Conservation (phyloP, 2,888 invertebrate genomes). For the Ectemnius cavifrons region DNA sequence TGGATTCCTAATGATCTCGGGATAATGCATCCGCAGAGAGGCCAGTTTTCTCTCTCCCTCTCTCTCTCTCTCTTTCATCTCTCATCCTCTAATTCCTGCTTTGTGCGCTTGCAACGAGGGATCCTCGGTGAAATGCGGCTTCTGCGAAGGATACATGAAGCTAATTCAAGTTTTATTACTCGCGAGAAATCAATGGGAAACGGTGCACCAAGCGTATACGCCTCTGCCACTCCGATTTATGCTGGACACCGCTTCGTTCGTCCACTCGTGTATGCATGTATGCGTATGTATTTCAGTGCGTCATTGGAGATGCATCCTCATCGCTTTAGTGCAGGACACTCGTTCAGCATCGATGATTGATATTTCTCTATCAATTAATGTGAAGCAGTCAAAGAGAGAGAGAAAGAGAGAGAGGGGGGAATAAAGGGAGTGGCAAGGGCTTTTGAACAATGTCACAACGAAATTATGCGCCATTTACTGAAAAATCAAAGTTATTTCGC, state of each 20-base stretch:
- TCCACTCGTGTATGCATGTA: too few species aligned
- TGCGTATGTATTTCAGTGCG: neutral
- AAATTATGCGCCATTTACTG: conserved; percentile 10
- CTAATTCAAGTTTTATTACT: conserved; percentile 7
- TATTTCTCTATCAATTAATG: conserved; percentile 3
- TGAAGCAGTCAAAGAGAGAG: neutral
- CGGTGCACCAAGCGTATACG: neutral
- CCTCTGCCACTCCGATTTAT: too few species aligned
- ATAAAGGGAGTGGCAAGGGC: neutral
- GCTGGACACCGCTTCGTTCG: too few species aligned
- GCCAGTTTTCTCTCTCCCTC: neutral
- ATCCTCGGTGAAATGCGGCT: too few species aligned
- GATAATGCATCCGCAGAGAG: neutral
- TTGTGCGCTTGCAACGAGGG: neutral
- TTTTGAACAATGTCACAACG: conserved; percentile 11
- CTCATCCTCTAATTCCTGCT: neutral
- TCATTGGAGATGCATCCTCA: neutral
- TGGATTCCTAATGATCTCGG: neutral
- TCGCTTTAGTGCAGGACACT: neutral
- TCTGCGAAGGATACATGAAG: too few species aligned
- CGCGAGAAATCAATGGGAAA: conserved; percentile 4
- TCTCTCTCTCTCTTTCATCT: neutral
- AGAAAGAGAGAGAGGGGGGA: neutral
- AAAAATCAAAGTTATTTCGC: conserved; percentile 29
- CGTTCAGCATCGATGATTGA: conserved; percentile 4